Base-by-base conservation (phyloP, 2,797 vertebrate species). In the Epinephelus awoara region DNA sequence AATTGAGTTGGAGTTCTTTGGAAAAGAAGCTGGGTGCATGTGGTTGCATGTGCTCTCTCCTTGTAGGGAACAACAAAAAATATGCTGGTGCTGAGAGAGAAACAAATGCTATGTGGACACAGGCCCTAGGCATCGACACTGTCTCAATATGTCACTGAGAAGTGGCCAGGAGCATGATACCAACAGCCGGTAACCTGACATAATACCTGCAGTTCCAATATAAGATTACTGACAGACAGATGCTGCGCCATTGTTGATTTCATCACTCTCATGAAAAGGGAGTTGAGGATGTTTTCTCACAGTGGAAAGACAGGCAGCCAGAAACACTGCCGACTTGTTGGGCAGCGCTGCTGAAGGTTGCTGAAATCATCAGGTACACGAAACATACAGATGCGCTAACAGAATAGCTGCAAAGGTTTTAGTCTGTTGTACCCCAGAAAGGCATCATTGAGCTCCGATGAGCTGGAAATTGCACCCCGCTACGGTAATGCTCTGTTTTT, bases 381-480 rank as follows among this genome's bases (percentile, higher is more conserved):
- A 64, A 72, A 66, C 50, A 67, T 40, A 42, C 12, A 51, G 61
- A 83, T 34, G 49, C 77, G 40, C 52, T 3, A 6, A 34, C 34
- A 46, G 57, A 34, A 40, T 2, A 52, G 44, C 69, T 66, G 67
- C 46, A 64, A 34, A 62, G 75, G 42, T 67, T 57, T 77, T 14
- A 13, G 52, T 21, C 51, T 76, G 76, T 46, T 52, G 61, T 67
- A 27, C 38, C 47, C n/a, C 17, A 57, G 47, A 38, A 66, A 67
- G 62, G 64, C 71, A 67, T 77, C 73, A 62, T 25, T 71, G 67
- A 83, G 72, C 71, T 73, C 55, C 40, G 4, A 57, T 77, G 73
- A 81, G 69, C 69, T 61, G 85, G 70, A 89, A 88, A 77, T 57
- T 57, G 67, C 86, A 58, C 52, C 80, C 75, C 27, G 77, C 55